Evolutionary conservation across 2,113 vertebrate species (phyloP).

Genomic region (Pipa parva): DNA sequence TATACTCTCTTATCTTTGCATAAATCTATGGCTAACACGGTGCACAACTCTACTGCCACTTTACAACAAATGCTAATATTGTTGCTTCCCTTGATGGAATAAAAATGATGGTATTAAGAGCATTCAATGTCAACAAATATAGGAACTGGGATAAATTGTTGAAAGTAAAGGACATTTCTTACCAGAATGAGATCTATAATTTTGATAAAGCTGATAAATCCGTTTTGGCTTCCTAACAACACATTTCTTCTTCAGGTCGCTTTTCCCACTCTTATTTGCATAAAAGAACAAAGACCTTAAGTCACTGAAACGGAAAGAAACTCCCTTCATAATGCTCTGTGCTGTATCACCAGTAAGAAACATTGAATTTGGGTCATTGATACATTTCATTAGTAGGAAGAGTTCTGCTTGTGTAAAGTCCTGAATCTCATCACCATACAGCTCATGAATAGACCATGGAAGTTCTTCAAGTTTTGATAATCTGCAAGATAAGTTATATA

Average conservation of each 20-base stretch:
- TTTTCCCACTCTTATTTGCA: conserved; percentile 55
- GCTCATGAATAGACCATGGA: conserved; percentile 73
- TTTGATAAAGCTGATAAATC: conserved; percentile 73
- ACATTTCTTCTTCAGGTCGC: conserved; percentile 53
- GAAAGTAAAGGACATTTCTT: conserved; percentile 15
- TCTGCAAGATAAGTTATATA: conserved; percentile 66
- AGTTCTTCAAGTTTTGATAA: conserved; percentile 59
- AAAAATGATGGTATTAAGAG: too few relatives aligned
- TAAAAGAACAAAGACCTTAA: conserved; percentile 71
- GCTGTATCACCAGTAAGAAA: conserved; percentile 77
- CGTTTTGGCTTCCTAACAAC: conserved; percentile 64
- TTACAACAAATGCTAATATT: too few relatives aligned
- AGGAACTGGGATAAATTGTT: not conserved
- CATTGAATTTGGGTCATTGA: conserved; percentile 75
- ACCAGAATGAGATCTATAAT: conserved; percentile 79
- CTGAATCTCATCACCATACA: conserved; percentile 76
- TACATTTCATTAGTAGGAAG: conserved; percentile 65
- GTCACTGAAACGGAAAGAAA: conserved; percentile 75
- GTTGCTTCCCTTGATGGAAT: too few relatives aligned
- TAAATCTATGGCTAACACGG: too few relatives aligned
- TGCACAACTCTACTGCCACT: too few relatives aligned
- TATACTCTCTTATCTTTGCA: too few relatives aligned
- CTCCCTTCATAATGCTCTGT: conserved; percentile 77
- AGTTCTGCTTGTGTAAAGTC: conserved; percentile 77
- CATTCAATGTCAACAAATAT: not conserved